Percentiles rank a stretch among this genome's conserved stretches.
Conservation (phyloP, 2,888 invertebrate genomes). For the Dryococelus australis region DNA sequence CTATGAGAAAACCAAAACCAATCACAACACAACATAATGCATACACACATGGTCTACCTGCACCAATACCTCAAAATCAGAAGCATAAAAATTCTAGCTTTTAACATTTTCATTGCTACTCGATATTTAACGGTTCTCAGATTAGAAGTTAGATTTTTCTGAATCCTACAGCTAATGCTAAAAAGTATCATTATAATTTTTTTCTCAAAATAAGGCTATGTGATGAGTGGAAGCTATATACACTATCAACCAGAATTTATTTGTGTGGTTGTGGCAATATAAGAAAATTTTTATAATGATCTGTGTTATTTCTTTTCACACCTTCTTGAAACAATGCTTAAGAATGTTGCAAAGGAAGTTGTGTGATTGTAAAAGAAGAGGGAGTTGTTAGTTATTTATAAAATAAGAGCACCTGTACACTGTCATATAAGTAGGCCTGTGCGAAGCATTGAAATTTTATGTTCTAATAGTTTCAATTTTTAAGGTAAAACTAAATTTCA, state of each 20-base stretch:
- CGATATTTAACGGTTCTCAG: neutral
- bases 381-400: neutral
- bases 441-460: no score
- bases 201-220: no score
- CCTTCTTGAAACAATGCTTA: neutral
- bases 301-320: neutral
- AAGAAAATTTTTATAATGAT: neutral
- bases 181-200: neutral
- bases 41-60: constrained; percentile 16
- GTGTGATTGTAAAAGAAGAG: constrained; percentile 5
- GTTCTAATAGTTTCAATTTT: no score
- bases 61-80: neutral
- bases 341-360: neutral
- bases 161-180: neutral
- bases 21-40: constrained; percentile 19
- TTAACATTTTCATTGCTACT: neutral
- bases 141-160: neutral
- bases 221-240: neutral
- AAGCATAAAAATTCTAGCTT: neutral
- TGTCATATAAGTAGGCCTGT: no score
- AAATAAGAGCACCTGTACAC: no score
- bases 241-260: neutral
- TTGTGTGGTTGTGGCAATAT: no score
- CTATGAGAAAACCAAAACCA: constrained; percentile 60
- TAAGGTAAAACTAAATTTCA: no score